These are phyloP conservation scores for Leucoraja ocellata DNA, from an alignment of 2,797 vertebrate genomes.

Conservation along the genomic window DNA sequence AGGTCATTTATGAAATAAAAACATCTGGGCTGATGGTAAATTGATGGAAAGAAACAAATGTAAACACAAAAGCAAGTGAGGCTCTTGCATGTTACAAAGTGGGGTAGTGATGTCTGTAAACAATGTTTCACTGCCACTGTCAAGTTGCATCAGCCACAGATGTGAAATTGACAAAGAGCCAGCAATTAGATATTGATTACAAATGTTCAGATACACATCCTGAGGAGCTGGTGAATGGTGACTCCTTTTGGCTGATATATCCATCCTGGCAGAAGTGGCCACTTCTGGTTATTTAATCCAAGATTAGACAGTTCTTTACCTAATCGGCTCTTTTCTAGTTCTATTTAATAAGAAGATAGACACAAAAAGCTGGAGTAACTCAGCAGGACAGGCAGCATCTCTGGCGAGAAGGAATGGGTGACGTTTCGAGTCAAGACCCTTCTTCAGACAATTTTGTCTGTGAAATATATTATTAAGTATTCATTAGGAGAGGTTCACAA, in stretches of 20 bases:
- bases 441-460: no score
- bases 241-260: no score
- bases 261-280: no score
- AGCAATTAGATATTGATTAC: not conserved
- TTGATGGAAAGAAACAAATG: slow-evolving; percentile 18
- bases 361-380: no score
- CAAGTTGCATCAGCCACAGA: not conserved
- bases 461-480: no score
- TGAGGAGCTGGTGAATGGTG: not conserved
- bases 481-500: not conserved
- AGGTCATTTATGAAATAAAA: slow-evolving; percentile 7
- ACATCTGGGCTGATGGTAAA: not conserved
- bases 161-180: not conserved
- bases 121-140: not conserved
- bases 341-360: no score
- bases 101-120: not conserved
- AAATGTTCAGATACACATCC: not conserved
- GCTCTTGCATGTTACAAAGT: not conserved
- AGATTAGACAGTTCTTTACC: not conserved
- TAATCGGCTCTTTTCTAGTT: not conserved
- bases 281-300: not conserved
- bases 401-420: no score
- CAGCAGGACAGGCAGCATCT: no score
- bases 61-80: not conserved
- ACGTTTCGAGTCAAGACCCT: no score